Conservation (phyloP, 2,888 invertebrate species). For the Branchipolynoe longqiensis region DNA sequence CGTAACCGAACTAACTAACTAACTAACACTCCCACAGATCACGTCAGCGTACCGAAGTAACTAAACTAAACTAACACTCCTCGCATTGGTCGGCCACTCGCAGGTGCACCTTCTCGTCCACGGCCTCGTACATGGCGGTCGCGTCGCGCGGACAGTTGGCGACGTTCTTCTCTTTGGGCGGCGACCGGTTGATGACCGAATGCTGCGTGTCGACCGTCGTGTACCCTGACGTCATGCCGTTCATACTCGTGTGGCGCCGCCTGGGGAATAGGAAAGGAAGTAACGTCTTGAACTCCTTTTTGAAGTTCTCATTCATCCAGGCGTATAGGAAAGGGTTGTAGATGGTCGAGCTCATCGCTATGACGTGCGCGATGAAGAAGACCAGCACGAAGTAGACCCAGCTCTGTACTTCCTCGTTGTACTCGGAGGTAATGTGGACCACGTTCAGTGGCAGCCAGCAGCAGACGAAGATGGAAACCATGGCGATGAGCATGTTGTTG, state of each 20-base stretch:
- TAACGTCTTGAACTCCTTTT: conserved; percentile 89
- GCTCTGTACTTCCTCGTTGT: conserved; percentile 82
- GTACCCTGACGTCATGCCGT: conserved; percentile 78
- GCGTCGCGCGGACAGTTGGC: conserved; percentile 44
- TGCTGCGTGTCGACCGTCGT: conserved; percentile 78
- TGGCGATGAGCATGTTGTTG: conserved; percentile 97
- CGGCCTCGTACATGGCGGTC: conserved; percentile 56
- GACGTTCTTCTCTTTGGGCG: conserved; percentile 61
- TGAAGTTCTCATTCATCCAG: conserved; percentile 96
- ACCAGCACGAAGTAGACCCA: conserved; percentile 93
- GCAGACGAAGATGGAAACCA: conserved; percentile 97
- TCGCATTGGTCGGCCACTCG: conserved; percentile 46
- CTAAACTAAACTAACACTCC: conserved; percentile 28
- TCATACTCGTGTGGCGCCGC: conserved; percentile 73
- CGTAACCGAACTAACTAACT: background rate
- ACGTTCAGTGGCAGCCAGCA: conserved; percentile 92
- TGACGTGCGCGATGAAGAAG: conserved; percentile 93
- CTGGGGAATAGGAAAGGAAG: conserved; percentile 80
- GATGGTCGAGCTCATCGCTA: conserved; percentile 96
- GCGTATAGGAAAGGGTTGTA: conserved; percentile 97
- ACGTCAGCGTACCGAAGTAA: background rate
- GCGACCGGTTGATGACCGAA: conserved; percentile 77
- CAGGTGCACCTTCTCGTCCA: conserved; percentile 54
- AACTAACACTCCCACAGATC: background rate
- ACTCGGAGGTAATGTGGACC: conserved; percentile 89